A percentile compares a stretch with the other conserved stretches of the same genome.
These are phyloP conservation scores for Suricata suricatta DNA, from an alignment of 2,113 vertebrate species.

Conservation along the genomic window DNA sequence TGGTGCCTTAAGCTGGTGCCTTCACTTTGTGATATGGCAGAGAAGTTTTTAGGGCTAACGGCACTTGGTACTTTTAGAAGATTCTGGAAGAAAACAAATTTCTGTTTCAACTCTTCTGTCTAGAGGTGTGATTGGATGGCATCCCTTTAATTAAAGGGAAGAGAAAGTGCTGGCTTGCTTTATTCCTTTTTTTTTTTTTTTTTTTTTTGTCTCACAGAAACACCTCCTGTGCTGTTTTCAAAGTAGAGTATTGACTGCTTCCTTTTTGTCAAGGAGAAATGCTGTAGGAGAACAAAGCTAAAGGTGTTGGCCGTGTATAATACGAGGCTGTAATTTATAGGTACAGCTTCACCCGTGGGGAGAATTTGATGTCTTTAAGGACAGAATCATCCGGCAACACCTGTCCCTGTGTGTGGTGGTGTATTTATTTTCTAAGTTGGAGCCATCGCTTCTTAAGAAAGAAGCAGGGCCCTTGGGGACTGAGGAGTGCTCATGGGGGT, in stretches of 20 bases:
- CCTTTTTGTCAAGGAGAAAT: background rate
- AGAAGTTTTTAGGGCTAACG: background rate
- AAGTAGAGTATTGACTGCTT: background rate
- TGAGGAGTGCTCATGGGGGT: background rate
- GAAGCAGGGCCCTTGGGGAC: background rate
- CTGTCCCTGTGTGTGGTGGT: background rate
- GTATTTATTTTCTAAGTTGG: conserved; percentile 40
- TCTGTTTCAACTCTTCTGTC: background rate
- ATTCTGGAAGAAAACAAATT: conserved; percentile 8
- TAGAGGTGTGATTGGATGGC: background rate
- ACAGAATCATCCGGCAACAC: background rate
- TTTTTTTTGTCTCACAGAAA: accelerated
- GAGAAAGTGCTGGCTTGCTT: background rate
- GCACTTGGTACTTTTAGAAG: background rate
- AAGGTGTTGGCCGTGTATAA: background rate
- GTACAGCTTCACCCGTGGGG: background rate
- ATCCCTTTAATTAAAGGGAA: conserved; percentile 22
- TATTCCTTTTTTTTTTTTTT: background rate
- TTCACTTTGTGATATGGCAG: background rate
- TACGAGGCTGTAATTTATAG: background rate
- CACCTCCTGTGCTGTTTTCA: background rate
- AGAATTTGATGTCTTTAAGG: conserved; percentile 26
- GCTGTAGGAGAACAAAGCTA: background rate
- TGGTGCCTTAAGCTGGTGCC: background rate
- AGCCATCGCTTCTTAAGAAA: background rate